Conservation (phyloP, 2,113 vertebrate species). For the Rhinichthys klamathensis region DNA sequence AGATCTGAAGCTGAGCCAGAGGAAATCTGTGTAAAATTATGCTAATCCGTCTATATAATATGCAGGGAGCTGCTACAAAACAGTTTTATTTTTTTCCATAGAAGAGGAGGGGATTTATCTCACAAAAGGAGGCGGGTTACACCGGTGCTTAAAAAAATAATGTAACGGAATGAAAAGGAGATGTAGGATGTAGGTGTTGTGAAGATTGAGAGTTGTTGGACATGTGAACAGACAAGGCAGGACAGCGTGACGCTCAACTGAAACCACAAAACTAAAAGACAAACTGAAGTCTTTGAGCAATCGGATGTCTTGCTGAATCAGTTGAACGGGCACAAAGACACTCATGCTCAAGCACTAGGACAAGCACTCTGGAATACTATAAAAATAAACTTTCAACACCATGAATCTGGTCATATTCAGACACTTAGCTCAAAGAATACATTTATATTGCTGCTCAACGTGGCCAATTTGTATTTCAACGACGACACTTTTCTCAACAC, state of each 20-base stretch:
- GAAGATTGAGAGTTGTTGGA: slow-evolving; percentile 32
- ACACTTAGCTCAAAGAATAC: not conserved
- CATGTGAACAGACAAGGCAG: slow-evolving; percentile 3
- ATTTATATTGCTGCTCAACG: not conserved
- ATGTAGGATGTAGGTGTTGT: slow-evolving; percentile 2
- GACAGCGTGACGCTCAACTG: not conserved
- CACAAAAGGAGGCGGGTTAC: slow-evolving; percentile 43
- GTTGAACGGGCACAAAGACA: not conserved
- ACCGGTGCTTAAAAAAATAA: slow-evolving; percentile 33
- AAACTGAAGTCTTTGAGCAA: not conserved
- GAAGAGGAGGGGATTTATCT: slow-evolving; percentile 41
- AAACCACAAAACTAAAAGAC: not conserved
- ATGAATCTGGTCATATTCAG: not conserved
- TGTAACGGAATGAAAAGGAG: slow-evolving; percentile 17
- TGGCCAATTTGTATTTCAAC: not conserved
- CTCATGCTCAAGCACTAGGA: not conserved
- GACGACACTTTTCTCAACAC: too few species aligned
- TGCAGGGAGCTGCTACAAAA: slow-evolving; percentile 43
- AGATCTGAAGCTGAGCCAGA: slow-evolving; percentile 45
- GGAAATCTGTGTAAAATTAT: slow-evolving; percentile 52
- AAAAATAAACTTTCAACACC: not conserved
- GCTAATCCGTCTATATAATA: slow-evolving; percentile 51
- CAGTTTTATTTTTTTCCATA: slow-evolving; percentile 14
- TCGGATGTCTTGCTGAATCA: not conserved
- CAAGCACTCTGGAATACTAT: not conserved